Base-by-base conservation (phyloP, 1,140 invertebrate species). In the Zaprionus gabonicus region DNA sequence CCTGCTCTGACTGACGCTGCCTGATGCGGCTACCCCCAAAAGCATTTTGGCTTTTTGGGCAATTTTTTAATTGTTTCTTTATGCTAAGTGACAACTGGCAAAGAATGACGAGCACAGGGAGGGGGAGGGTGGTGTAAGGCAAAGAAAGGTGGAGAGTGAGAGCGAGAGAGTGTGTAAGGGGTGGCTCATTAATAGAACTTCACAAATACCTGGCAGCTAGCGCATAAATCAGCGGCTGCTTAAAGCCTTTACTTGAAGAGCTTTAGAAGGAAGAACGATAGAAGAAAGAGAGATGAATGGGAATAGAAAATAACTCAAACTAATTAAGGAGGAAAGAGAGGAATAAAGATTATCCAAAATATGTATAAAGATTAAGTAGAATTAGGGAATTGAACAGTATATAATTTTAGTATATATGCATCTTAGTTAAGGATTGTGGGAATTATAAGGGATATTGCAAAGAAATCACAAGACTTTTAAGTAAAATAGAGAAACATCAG, bases 11-110 rank as follows among this genome's bases (percentile, higher is more conserved):
- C 20, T 41, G 15, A 27, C 34, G 17, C 57, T 79, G 25, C 13
- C 28, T 53, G 58, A 68, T 83, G 80, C 78, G 78, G 85, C 86
- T 86, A 86, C 82, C 82, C 82, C 83, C 82, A 87, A 86, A 83
- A 86, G 77, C 82, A 73, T 88, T 88, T 85, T 81, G 70, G 81
- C 77, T 81, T 88, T 90, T 84, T 85, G 66, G 85, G 82, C 85
- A 85, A 85, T 90, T 90, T 88, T 88, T 85, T 90, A 90, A 90
- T 90, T 90, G 85, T 90, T 90, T 91, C 86, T 86, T 90, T 90
- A 90, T 90, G 85, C 76, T 85, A 90, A 90, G 85, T 84, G 83
- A 88, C 83, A 87, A 84, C 78, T 71, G 46, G 44, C 38, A 23
- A 44, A 17, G 41, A n/a, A 44, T 34, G 20, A 17, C 20, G 20